Evolutionary conservation across 1,140 invertebrate species (phyloP).

Genomic region (Alviniconcha marisindica): DNA sequence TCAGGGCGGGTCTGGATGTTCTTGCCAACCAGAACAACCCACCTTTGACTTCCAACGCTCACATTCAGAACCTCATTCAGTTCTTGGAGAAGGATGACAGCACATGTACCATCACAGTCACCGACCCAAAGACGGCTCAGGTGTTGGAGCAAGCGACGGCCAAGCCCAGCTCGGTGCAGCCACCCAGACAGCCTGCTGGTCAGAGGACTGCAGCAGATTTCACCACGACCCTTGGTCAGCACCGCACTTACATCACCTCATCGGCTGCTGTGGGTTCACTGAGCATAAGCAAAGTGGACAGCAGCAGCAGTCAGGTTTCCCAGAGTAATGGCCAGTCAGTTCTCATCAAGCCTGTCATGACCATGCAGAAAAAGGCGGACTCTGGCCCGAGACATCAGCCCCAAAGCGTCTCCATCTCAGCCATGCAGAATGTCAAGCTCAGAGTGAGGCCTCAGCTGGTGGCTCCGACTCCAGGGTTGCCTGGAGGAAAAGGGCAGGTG

Average conservation of each 20-base stretch:
- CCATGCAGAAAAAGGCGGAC: background rate
- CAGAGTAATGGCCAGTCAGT: background rate
- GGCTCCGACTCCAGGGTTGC: too few relatives aligned
- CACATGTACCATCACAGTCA: background rate
- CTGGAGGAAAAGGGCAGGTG: too few relatives aligned
- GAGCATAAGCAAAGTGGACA: background rate
- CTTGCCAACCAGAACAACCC: slow-evolving; percentile 5
- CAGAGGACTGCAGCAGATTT: too few relatives aligned
- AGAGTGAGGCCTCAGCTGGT: background rate
- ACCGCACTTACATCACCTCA: background rate
- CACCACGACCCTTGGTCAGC: too few relatives aligned
- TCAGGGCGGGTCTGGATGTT: background rate
- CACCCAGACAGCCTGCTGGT: background rate
- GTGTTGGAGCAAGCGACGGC: too few relatives aligned
- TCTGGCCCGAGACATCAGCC: background rate
- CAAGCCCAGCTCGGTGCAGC: background rate
- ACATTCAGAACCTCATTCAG: slow-evolving; percentile 8
- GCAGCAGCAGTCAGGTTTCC: background rate
- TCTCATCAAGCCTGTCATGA: background rate
- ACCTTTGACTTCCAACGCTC: background rate
- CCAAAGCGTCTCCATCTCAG: background rate
- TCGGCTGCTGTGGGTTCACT: background rate
- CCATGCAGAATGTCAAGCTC: background rate
- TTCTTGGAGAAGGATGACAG: slow-evolving; percentile 4
- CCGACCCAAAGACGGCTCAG: background rate